Percentiles rank a stretch among this genome's conserved stretches.
Evolutionary conservation across 2,797 vertebrate species (phyloP).

Genomic region (Monodelphis domestica): DNA sequence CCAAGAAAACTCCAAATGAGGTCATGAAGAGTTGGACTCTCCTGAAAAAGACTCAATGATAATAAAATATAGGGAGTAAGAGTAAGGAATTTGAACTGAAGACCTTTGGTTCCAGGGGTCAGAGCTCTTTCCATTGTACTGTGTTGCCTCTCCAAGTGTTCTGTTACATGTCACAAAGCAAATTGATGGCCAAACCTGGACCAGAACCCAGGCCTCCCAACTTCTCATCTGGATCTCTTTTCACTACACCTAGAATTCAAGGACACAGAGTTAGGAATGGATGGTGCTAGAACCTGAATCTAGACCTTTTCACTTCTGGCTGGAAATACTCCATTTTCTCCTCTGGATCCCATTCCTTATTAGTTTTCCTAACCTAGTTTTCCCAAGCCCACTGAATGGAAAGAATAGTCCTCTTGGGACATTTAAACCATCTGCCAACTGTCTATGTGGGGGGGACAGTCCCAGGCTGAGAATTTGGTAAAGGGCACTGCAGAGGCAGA

Average conservation of each 20-base stretch:
- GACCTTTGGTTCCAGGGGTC: neutral
- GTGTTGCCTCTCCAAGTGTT: neutral
- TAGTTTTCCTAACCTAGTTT: accelerated
- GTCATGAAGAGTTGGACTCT: neutral
- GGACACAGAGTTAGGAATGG: neutral
- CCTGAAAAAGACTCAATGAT: neutral
- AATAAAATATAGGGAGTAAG: neutral
- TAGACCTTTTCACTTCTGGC: neutral
- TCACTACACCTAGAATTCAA: neutral
- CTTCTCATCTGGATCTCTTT: neutral
- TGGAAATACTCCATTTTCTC: neutral
- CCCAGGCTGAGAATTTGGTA: neutral
- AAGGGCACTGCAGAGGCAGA: neutral
- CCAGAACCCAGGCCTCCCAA: neutral
- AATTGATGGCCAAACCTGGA: neutral
- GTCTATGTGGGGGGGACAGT: neutral
- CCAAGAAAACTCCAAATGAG: neutral
- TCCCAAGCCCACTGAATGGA: neutral
- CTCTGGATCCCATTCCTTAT: no score
- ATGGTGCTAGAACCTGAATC: neutral
- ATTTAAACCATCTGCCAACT: neutral
- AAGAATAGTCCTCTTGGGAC: accelerated
- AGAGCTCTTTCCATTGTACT: neutral
- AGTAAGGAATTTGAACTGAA: neutral
- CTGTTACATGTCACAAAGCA: neutral